A percentile compares a stretch with the other conserved stretches of the same genome.
Evolutionary conservation across 1,140 invertebrate species (phyloP).

Genomic region (Gryllus bimaculatus): DNA sequence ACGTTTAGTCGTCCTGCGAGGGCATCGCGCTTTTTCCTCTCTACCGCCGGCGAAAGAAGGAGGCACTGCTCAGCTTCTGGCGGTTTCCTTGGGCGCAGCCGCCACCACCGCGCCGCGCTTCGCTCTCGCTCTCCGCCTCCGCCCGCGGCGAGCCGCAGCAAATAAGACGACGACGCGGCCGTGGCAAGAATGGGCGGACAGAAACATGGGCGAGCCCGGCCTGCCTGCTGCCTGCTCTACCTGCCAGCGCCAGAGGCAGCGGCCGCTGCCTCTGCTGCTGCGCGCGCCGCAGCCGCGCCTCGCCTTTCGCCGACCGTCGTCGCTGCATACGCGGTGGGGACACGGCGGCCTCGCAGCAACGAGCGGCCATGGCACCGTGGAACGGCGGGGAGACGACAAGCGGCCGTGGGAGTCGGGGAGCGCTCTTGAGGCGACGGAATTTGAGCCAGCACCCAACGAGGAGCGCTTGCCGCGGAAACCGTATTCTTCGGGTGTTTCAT

Average conservation of each 20-base stretch:
- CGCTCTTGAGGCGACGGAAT: too few species aligned
- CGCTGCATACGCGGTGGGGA: background rate
- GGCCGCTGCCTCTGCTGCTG: too few species aligned
- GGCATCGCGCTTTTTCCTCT: too few species aligned
- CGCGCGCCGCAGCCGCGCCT: too few species aligned
- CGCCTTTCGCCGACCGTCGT: too few species aligned
- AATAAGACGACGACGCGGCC: background rate
- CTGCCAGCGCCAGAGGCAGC: too few species aligned
- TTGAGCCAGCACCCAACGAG: background rate
- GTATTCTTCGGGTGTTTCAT: background rate
- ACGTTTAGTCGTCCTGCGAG: too few species aligned
- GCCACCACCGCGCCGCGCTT: background rate
- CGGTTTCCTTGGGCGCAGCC: background rate
- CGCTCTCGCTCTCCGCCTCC: background rate
- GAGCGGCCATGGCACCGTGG: too few species aligned
- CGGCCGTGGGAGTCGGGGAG: too few species aligned
- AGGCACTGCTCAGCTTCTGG: too few species aligned
- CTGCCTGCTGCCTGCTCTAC: background rate
- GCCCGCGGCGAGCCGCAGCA: background rate
- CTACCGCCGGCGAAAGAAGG: too few species aligned
- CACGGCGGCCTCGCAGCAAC: background rate
- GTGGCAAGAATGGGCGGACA: conserved; percentile 2
- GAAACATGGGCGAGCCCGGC: background rate
- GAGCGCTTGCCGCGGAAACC: background rate
- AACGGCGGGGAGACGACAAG: background rate